Evolutionary conservation across 2,888 invertebrate genomes (phyloP), one percentile per base, ranked within the genome.

Genomic region (Dicyrtomina minuta): DNA sequence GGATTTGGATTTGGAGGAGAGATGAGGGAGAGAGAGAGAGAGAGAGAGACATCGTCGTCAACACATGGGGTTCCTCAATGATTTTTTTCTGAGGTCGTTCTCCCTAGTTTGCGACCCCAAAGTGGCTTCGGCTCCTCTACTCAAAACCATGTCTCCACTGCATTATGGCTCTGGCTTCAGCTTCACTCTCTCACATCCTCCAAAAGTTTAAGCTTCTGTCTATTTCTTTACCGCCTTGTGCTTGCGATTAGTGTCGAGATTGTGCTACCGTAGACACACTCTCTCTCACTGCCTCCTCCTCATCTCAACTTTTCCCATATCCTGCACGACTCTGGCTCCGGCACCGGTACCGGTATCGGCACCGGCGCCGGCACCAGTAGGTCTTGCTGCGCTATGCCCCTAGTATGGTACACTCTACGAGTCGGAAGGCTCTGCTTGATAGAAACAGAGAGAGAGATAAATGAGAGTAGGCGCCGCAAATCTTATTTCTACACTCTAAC

Each of bases 1-100:
- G n/a, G n/a, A n/a, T 13, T 56, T 22, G 10, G n/a, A 41, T 17
- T 56, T 22, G n/a, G n/a, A 41, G 41, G 10, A 12, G 20, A 17
- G 22, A 33, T 33, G 12, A 8, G 39, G 39, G 17, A 59, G 59
- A 33, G 39, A 3, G 17, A 17, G 20, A 3, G 12, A 10, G 20
- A 12, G 20, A 6, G 8, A 3, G 24, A 27, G 41, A 43, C 60
- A 10, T n/a, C n/a, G n/a, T n/a, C n/a, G n/a, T n/a, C n/a, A n/a
- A n/a, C n/a, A n/a, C n/a, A n/a, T n/a, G n/a, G 44, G 22, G 22
- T 39, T 60, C 43, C 17, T 41, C 39, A 60, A 60, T 44, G 60
- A 41, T 60, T 60, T 60, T 60, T 59, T 60, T 44, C 60, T 60
- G 60, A 60, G 43, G 60, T 60, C 60, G 60, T 60, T 60, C 60